These are phyloP conservation scores for Actinemys pallida DNA, from an alignment of 2,113 vertebrate species.

Conservation along the genomic window DNA sequence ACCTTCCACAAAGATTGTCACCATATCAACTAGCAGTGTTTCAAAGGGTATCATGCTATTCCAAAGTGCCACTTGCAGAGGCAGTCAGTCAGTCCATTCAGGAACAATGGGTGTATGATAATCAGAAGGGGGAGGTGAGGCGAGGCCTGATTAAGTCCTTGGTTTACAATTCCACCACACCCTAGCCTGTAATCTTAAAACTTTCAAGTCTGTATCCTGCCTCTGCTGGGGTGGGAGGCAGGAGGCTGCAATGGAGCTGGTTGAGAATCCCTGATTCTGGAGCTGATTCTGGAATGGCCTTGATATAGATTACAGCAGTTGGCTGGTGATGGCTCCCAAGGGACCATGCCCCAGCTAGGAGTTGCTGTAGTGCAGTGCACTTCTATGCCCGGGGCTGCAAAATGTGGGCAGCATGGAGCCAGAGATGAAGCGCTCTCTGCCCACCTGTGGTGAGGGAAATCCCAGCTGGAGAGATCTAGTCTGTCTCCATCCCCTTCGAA, in stretches of 20 bases:
- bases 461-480: background rate
- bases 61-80: background rate
- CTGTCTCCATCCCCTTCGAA: background rate
- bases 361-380: background rate
- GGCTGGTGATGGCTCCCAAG: too few species aligned
- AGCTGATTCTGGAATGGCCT: background rate
- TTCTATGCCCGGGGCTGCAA: background rate
- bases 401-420: background rate
- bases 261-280: background rate
- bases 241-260: background rate
- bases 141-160: background rate
- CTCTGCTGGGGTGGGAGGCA: background rate
- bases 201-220: background rate
- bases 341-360: background rate
- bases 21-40: background rate
- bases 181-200: background rate
- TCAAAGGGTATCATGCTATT: background rate
- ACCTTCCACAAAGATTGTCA: background rate
- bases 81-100: background rate
- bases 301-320: background rate
- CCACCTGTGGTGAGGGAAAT: background rate
- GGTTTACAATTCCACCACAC: background rate
- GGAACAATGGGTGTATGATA: background rate
- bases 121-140: background rate
- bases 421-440: background rate